Evolutionary conservation across 1,140 invertebrate species (phyloP), one percentile per base, ranked within the genome.

Genomic region (Drosophila sp.): DNA sequence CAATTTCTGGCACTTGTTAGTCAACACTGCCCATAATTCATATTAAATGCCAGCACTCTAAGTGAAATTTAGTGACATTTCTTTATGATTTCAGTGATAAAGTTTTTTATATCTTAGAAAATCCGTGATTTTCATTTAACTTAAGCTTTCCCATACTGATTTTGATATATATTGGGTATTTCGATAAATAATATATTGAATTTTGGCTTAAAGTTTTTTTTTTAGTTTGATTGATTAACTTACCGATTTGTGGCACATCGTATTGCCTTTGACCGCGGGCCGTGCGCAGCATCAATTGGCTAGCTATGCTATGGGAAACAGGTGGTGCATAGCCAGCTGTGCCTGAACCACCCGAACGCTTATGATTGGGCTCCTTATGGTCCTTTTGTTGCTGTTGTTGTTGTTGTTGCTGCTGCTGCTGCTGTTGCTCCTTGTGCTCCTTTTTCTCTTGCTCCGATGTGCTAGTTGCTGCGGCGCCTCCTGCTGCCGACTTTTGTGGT

Each of bases 221-320:
- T 55, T 30, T 8, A 4, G 1, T 30, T 30, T 29, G 29, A 10
- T 8, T 2, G 5, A 1, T 30, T 6, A 11, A 94, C 95, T 95
- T 87, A 95, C 95, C 94, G 72, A 95, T 95, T 92, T 95, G 95
- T 72, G 95, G 95, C 65, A 95, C 94, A 90, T 95, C 95, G 89
- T 95, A 95, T 76, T 95, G 94, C 76, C 94, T 90, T 89, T 94
- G 94, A 60, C 94, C 94, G 78, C 95, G 93, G 62, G 94, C 93
- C 25, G 94, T 94, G 72, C 95, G 93, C 69, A 95, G 90, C 94
- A 95, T 94, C 65, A 95, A 90, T 79, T 95, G 94, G 71, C 92
- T 94, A 38, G 93, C 93, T 63, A 94, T 91, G 62, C 91, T 93
- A 58, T 89, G 84, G 60, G 85, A 73, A 11, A 90, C 74, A 40